Base-by-base conservation (phyloP, 1,140 invertebrate species). In the Papilio glaucus region DNA sequence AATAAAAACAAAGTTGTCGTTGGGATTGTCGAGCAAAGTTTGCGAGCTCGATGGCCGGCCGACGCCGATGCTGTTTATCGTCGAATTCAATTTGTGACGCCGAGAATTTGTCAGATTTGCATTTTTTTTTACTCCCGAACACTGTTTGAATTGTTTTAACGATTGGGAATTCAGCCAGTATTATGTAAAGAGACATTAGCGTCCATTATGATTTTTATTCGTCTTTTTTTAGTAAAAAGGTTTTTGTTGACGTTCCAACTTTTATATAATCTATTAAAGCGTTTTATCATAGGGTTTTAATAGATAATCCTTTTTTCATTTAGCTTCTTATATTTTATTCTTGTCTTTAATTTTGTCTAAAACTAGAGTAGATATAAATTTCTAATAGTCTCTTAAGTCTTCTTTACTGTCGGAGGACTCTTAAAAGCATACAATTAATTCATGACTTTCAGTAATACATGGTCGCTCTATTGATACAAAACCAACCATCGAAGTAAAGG, bases 61-160 rank as follows among this genome's bases (percentile, higher is more conserved):
- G 65, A 45, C 65, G 65, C 65, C 65, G 65, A 29, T 29, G 41
- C 45, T 69, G 67, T 69, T 69, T 69, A 69, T 69, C 41, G 67
- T 69, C 67, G 42, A 69, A 49, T 49, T 33, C 41, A 33, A 69
- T 69, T 69, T 69, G 67, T 69, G 67, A 69, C 67, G 67, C 42
- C 67, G 67, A n/a, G 67, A 69, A 69, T 69, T 69, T 69, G 67
- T 69, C 67, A 53, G 67, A 69, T 69, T 69, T 69, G 67, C 67
- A 69, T 69, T 39, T 65, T 65, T 63, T 38, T 60, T 60, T 60
- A 24, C 29, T 39, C 37, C 29, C 62, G 62, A 65, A 65, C 62
- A 39, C 1, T 39, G 62, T 65, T 65, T 65, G 62, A 65, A 65
- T 65, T 65, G 37, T 65, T 65, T 65, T 65, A 65, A 65, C 62